A percentile compares a stretch with the other conserved stretches of the same genome.
Evolutionary conservation across 2,113 vertebrate species (phyloP).

Genomic region (Channa argus): DNA sequence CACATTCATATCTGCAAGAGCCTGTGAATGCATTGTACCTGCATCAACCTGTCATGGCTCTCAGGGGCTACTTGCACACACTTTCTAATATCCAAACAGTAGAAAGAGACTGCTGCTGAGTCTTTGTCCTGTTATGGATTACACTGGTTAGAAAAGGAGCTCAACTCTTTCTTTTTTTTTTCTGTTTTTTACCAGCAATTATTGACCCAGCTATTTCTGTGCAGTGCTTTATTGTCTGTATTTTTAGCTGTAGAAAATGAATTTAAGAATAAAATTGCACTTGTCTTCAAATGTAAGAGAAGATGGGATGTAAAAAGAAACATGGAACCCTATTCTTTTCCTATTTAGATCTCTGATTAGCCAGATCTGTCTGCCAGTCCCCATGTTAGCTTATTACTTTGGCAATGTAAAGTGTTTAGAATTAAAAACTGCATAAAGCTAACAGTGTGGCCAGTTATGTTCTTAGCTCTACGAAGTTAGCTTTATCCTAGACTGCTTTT

Average conservation of each 20-base stretch:
- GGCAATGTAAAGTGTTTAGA: constrained; percentile 32
- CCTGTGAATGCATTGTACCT: constrained; percentile 46
- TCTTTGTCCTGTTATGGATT: constrained; percentile 40
- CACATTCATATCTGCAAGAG: constrained; percentile 21
- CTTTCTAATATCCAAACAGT: constrained; percentile 7
- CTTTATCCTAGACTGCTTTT: constrained; percentile 21
- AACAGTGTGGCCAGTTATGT: background rate
- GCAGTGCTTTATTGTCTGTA: constrained; percentile 38
- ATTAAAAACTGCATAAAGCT: constrained; percentile 18
- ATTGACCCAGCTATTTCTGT: constrained; percentile 17
- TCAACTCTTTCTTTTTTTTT: constrained; percentile 34
- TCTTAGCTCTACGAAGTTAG: constrained; percentile 20
- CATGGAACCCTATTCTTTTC: no score
- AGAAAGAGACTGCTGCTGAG: constrained; percentile 41
- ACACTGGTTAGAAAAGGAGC: constrained; percentile 45
- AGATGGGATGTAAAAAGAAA: constrained; percentile 10
- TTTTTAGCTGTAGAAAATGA: constrained; percentile 19
- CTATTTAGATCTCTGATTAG: background rate
- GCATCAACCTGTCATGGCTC: constrained; percentile 27
- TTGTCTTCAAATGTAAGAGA: constrained; percentile 25
- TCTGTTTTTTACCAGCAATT: constrained; percentile 50
- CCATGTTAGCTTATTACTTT: constrained; percentile 15
- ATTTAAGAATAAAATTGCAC: constrained; percentile 18
- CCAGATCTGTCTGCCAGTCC: constrained; percentile 11
- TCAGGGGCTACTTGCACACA: constrained; percentile 24